Conservation (phyloP, 1,140 invertebrate species). For the Psilanteris sp. region DNA sequence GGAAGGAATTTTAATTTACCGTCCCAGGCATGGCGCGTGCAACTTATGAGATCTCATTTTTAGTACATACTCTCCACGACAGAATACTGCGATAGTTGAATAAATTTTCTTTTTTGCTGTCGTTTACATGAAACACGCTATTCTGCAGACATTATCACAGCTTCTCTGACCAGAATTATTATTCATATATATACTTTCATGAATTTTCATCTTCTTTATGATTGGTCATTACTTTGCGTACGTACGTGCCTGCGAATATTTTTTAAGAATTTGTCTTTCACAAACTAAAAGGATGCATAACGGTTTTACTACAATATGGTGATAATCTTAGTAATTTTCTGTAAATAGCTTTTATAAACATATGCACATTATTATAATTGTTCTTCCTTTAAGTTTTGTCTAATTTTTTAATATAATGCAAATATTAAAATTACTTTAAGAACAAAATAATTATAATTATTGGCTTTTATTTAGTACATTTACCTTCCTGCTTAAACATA, state of each 20-base stretch:
- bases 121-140: slow-evolving; percentile 53
- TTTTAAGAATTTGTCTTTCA: slow-evolving; percentile 31
- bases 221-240: slow-evolving; percentile 66
- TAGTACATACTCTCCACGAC: slow-evolving; percentile 45
- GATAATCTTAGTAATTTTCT: slow-evolving; percentile 11
- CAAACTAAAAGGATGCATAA: slow-evolving; percentile 30
- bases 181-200: slow-evolving; percentile 73
- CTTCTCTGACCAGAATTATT: slow-evolving; percentile 66
- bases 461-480: too few species aligned
- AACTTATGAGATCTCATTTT: slow-evolving; percentile 58
- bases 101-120: slow-evolving; percentile 54
- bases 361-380: background rate
- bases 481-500: too few species aligned
- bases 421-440: too few species aligned
- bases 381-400: too few species aligned
- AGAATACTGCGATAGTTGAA: slow-evolving; percentile 58
- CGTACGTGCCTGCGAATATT: slow-evolving; percentile 50
- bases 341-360: slow-evolving; percentile 20
- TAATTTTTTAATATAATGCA: too few species aligned
- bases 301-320: slow-evolving; percentile 2
- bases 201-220: slow-evolving; percentile 72
- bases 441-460: too few species aligned
- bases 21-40: slow-evolving; percentile 35
- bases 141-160: slow-evolving; percentile 60
- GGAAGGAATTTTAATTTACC: slow-evolving; percentile 61